These are phyloP conservation scores for Tauraco hartlaubi DNA, from an alignment of 2,797 vertebrate genomes.

Conservation along the genomic window DNA sequence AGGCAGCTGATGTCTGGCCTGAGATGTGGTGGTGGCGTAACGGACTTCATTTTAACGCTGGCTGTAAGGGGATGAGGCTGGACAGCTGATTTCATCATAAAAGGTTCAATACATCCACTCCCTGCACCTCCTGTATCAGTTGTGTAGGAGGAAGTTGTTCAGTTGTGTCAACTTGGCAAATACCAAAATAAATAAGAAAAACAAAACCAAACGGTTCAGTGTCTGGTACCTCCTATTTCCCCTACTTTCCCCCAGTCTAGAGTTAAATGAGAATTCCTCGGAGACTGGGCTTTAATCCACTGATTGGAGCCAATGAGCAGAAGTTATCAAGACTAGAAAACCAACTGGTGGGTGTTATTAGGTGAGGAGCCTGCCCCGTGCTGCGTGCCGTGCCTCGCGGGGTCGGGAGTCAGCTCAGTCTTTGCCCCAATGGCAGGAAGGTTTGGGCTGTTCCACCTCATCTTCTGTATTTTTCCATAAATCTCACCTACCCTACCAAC, in stretches of 20 bases:
- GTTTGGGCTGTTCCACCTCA: background rate
- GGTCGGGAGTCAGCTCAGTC: background rate
- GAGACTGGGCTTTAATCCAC: conserved; percentile 47
- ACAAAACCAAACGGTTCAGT: background rate
- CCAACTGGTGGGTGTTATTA: background rate
- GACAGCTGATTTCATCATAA: background rate
- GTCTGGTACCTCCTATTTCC: conserved; percentile 53
- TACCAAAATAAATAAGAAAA: conserved; percentile 53
- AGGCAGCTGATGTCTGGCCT: conserved; percentile 18
- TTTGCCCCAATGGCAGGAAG: background rate
- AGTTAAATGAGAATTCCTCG: conserved; percentile 38
- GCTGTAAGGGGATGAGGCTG: background rate
- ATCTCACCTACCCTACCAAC: background rate
- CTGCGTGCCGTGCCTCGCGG: background rate
- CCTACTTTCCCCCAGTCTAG: background rate
- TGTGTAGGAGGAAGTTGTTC: background rate
- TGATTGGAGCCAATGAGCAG: conserved; percentile 64
- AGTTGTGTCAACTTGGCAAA: conserved; percentile 32
- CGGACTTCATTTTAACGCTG: background rate
- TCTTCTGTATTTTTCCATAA: background rate
- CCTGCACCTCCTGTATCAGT: background rate
- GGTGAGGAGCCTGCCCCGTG: conserved; percentile 37
- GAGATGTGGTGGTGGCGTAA: background rate
- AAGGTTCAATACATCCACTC: background rate
- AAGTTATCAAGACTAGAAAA: conserved; percentile 44